These are phyloP conservation scores for Metopia argyrocephala DNA, from an alignment of 2,888 invertebrate genomes.

Conservation along the genomic window DNA sequence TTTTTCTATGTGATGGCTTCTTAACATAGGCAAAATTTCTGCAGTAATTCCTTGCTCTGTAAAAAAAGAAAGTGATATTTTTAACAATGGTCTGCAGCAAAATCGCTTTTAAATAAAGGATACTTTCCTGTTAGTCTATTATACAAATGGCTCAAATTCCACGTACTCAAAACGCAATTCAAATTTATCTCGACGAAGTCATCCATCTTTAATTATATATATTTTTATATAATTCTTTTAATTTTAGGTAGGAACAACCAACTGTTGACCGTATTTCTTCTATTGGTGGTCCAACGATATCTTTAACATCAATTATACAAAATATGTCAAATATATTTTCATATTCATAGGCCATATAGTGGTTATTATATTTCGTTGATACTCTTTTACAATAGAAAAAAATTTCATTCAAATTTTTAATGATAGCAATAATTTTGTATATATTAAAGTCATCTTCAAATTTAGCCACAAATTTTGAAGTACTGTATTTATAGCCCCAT, in stretches of 20 bases:
- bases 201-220: no score
- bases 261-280: neutral
- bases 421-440: neutral
- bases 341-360: neutral
- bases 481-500: neutral
- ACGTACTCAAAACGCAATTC: no score
- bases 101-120: neutral
- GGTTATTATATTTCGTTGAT: neutral
- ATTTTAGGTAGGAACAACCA: neutral
- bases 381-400: neutral
- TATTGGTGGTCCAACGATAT: neutral
- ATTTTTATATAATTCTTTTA: neutral
- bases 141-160: neutral
- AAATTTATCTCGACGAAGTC: no score
- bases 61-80: neutral
- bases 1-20: neutral
- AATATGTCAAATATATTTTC: neutral
- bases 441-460: constrained; percentile 1
- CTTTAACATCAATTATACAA: neutral
- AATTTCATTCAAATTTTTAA: neutral
- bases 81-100: no score
- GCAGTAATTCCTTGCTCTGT: constrained; percentile 2
- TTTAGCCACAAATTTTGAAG: neutral
- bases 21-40: neutral
- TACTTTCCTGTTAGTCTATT: neutral